Evolutionary conservation across 2,797 vertebrate genomes (phyloP).

Genomic region (Clarias fuscus): DNA sequence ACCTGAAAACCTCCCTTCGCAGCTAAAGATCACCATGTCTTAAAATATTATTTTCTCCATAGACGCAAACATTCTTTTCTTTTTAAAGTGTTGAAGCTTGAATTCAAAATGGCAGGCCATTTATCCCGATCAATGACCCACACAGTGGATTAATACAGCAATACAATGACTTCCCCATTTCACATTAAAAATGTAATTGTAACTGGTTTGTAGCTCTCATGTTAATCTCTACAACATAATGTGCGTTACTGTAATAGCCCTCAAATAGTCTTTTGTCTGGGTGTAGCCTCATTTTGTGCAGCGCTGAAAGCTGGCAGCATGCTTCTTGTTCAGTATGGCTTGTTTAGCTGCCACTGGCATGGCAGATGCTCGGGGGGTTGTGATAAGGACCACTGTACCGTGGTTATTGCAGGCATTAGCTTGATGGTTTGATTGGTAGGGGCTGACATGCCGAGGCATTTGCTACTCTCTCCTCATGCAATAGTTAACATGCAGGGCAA

Average conservation of each 20-base stretch:
- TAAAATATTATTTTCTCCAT: neutral
- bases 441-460: slow-evolving; percentile 45
- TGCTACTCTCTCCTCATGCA: slow-evolving; percentile 34
- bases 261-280: slow-evolving; percentile 47
- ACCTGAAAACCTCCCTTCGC: neutral
- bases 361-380: slow-evolving; percentile 21
- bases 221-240: slow-evolving; percentile 46
- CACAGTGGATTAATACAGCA: slow-evolving; percentile 41
- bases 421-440: slow-evolving; percentile 53
- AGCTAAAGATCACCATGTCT: neutral
- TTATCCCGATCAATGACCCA: slow-evolving; percentile 40
- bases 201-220: slow-evolving; percentile 41
- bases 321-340: slow-evolving; percentile 39
- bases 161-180: slow-evolving; percentile 34
- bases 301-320: slow-evolving; percentile 32
- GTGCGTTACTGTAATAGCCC: slow-evolving; percentile 48
- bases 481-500: slow-evolving; percentile 51
- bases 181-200: slow-evolving; percentile 30
- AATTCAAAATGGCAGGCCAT: slow-evolving; percentile 36
- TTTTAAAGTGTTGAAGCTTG: slow-evolving; percentile 16
- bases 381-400: slow-evolving; percentile 42
- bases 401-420: slow-evolving; percentile 54
- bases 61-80: neutral
- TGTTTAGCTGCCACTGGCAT: slow-evolving; percentile 34
- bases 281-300: slow-evolving; percentile 26